Conservation (phyloP, 2,113 vertebrate species). For the Platichthys stellatus region DNA sequence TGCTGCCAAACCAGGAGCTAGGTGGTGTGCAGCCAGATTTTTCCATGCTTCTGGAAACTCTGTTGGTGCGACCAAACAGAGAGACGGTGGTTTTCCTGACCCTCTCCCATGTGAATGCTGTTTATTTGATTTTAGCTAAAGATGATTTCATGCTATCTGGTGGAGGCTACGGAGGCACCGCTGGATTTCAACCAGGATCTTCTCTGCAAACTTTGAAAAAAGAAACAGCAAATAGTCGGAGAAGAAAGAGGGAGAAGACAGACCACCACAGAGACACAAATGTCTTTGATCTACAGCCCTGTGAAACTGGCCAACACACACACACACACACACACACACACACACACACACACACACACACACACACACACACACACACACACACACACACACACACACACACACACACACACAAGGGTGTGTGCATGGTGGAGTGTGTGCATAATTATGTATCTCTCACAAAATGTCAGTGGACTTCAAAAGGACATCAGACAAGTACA, state of each 20-base stretch:
- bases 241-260: conserved; percentile 33
- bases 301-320: conserved; percentile 45
- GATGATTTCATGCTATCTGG: neutral
- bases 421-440: conserved; percentile 4
- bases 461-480: conserved; percentile 71
- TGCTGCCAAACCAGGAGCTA: too few species aligned
- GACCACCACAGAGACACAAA: conserved; percentile 39
- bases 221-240: conserved; percentile 28
- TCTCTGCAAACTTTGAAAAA: conserved; percentile 27
- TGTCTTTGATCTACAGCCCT: conserved; percentile 61
- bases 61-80: neutral
- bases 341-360: conserved; percentile 10
- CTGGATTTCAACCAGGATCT: neutral
- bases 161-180: neutral
- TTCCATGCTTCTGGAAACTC: neutral
- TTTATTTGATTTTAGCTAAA: neutral
- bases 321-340: conserved; percentile 6
- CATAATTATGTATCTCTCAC: conserved; percentile 56
- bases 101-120: neutral
- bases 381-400: conserved; percentile 7
- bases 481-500: conserved; percentile 54
- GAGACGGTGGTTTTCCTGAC: neutral
- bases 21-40: neutral
- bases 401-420: neutral
- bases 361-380: conserved; percentile 2